phyloP scores from a whole-genome alignment of 2,113 vertebrate species.

The Perca flavescens region DNA sequence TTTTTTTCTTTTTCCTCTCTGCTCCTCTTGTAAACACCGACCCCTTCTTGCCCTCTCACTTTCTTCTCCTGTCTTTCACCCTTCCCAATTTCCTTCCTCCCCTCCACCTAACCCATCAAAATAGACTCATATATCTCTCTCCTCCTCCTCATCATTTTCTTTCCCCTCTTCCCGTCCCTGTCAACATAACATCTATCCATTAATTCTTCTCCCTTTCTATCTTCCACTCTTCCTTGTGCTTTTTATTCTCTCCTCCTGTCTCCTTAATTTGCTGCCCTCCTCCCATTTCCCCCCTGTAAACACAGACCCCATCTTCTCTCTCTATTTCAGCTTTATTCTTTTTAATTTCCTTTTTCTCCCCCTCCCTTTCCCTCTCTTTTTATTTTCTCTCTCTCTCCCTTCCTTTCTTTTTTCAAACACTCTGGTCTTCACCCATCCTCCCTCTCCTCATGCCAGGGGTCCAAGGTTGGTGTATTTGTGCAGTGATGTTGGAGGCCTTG shows the following conservation, averaged over 20 bases:
- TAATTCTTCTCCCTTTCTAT: background rate
- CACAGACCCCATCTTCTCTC: slow-evolving; percentile 32
- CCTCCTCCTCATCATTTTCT: slow-evolving; percentile 18
- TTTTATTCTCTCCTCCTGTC: slow-evolving; percentile 9
- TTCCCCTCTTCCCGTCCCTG: background rate
- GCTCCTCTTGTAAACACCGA: slow-evolving; percentile 40
- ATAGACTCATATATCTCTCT: slow-evolving; percentile 10
- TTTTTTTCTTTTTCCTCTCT: slow-evolving; percentile 17
- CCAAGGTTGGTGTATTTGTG: slow-evolving; percentile 75
- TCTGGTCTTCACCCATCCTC: slow-evolving; percentile 63
- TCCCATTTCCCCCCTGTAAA: slow-evolving; percentile 10
- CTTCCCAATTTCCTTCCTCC: slow-evolving; percentile 29
- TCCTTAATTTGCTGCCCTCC: slow-evolving; percentile 3
- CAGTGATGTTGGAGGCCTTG: slow-evolving; percentile 78
- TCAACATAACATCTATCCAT: slow-evolving; percentile 8
- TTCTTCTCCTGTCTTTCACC: slow-evolving; percentile 8
- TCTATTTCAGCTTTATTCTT: slow-evolving; percentile 46
- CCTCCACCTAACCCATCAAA: slow-evolving; percentile 23
- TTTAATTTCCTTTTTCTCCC: slow-evolving; percentile 67
- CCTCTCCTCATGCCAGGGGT: slow-evolving; percentile 64
- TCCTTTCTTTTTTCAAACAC: slow-evolving; percentile 67
- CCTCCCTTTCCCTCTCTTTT: slow-evolving; percentile 25
- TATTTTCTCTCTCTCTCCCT: slow-evolving; percentile 54
- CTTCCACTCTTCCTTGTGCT: slow-evolving; percentile 5
- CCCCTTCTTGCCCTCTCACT: slow-evolving; percentile 18